Base-by-base conservation (phyloP, 2,888 invertebrate species). In the Tenthredo notha region DNA sequence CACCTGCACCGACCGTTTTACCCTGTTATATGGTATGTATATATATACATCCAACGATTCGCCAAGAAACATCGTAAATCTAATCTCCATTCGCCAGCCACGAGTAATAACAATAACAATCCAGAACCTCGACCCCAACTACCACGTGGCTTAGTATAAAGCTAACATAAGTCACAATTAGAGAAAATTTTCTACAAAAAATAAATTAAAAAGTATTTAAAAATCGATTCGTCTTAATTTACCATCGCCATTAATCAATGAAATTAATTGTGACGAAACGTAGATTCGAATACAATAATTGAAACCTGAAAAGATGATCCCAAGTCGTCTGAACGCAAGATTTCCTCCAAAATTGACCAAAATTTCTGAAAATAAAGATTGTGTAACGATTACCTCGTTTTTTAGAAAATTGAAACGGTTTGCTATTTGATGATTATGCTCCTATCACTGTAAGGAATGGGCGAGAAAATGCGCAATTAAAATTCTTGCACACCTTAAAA, bases 61-160 rank as follows among this genome's bases (percentile, higher is more conserved):
- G 40, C 72, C 10, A 74, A 74, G 40, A 74, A 74, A 74, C 72
- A 54, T 77, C 77, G 50, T 77, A 77, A 77, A 77, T 77, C 54
- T 77, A 40, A 77, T 54, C 47, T 47, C 18, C 77, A 18, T 54
- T 77, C 50, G 77, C 54, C 77, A 33, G 29, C 29, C 54, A 33
- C 33, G 77, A 50, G 50, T 54, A 29, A 77, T 54, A 77, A 77
- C 25, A 50, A 50, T 54, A 77, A 50, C 54, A 77, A 77, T 29
- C 54, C 1, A 50, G 33, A 33, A 50, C 47, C 50, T 77, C 72
- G 72, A 74, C 72, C 72, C 72, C 72, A 43, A 21, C 72, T n/a
- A 25, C 40, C 72, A 74, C 61, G 61, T 43, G 40, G 72, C 67
- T 43, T 4, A 6, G 12, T 43, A 43, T 47, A 43, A 74, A 7